phyloP scores from a whole-genome alignment of 2,113 vertebrate species.

The Poicephalus meyeri region DNA sequence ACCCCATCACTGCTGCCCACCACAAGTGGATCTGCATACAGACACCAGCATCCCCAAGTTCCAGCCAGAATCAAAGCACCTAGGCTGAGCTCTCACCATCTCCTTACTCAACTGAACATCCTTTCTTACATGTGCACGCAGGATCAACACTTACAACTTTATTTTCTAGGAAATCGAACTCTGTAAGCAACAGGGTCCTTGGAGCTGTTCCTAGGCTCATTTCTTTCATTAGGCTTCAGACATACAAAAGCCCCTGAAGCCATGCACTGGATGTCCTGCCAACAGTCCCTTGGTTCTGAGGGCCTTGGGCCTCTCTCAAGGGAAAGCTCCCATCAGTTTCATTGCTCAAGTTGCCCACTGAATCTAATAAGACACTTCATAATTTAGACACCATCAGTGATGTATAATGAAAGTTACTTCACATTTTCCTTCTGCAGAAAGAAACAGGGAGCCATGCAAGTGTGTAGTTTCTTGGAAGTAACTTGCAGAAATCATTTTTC shows the following conservation, averaged over 20 bases:
- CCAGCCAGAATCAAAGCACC: neutral
- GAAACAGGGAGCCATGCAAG: neutral
- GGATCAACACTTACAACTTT: neutral
- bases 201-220: neutral
- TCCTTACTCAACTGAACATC: neutral
- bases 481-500: neutral
- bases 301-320: neutral
- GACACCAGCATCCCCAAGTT: neutral
- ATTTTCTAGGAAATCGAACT: neutral
- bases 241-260: neutral
- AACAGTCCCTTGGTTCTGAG: neutral
- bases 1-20: neutral
- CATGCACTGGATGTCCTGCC: neutral
- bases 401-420: neutral
- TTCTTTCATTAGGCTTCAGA: conserved; percentile 1
- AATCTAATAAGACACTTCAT: neutral
- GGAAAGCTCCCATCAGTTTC: neutral
- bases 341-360: neutral
- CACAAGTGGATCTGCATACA: neutral
- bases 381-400: neutral
- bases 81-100: neutral
- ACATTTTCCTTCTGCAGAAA: neutral
- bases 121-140: neutral
- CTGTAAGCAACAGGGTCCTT: neutral
- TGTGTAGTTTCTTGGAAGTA: neutral